Evolutionary conservation across 2,113 vertebrate species (phyloP).

Genomic region (Hydropotes inermis): DNA sequence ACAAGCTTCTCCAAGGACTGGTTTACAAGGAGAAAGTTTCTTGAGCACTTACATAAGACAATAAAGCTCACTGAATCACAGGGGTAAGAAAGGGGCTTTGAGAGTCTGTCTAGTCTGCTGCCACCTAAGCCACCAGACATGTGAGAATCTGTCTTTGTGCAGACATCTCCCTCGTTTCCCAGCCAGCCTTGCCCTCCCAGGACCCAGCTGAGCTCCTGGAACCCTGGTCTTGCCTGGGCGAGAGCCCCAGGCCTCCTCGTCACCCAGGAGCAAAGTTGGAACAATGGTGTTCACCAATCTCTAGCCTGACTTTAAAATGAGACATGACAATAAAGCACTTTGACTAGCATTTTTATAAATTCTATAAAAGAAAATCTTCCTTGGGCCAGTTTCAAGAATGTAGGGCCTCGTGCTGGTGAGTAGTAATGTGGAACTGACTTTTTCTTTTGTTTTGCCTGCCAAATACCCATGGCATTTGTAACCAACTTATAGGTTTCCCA

Average conservation of each 20-base stretch:
- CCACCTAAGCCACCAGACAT: not conserved
- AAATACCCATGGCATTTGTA: not conserved
- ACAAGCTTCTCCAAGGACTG: constrained; percentile 35
- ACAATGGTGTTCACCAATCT: not conserved
- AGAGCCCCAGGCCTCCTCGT: not conserved
- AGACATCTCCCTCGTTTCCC: not conserved
- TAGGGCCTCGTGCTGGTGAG: not conserved
- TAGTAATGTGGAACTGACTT: not conserved
- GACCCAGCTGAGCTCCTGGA: not conserved
- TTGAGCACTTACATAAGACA: constrained; percentile 35
- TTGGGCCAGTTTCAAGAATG: constrained; percentile 44
- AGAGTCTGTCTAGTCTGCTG: not conserved
- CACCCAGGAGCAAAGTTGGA: not conserved
- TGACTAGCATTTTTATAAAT: constrained; percentile 18
- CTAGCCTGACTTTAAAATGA: constrained; percentile 28
- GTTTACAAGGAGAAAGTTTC: constrained; percentile 58
- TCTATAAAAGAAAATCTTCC: not conserved
- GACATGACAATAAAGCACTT: not conserved
- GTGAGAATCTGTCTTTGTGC: not conserved
- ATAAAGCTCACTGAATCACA: constrained; percentile 48
- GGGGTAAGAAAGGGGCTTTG: constrained; percentile 7
- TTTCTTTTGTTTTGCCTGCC: constrained; percentile 7
- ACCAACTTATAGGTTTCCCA: not conserved
- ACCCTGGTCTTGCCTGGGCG: not conserved
- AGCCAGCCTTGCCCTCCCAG: not conserved